A percentile compares a stretch with the other conserved stretches of the same genome.
These are phyloP conservation scores for Pollenia labialis DNA, from an alignment of 2,888 invertebrate genomes.

Conservation along the genomic window DNA sequence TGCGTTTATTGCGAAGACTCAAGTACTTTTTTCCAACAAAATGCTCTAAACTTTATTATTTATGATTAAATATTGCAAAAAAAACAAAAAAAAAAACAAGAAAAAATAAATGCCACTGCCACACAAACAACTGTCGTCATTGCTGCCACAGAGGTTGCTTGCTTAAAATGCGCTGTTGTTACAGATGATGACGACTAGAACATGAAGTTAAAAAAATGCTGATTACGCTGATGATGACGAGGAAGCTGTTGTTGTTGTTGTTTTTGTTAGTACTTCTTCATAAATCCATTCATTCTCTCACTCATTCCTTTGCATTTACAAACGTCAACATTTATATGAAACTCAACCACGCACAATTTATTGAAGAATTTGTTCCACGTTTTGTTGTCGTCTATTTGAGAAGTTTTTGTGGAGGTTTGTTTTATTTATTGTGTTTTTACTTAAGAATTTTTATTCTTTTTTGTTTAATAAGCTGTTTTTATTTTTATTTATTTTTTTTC, in stretches of 20 bases:
- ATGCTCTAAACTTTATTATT: conserved; percentile 37
- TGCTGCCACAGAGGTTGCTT: conserved; percentile 17
- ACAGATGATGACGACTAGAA: conserved; percentile 8
- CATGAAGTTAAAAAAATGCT: conserved; percentile 5
- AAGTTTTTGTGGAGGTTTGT: conserved; percentile 5
- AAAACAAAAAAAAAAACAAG: conserved; percentile 12
- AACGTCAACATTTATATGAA: conserved; percentile 30
- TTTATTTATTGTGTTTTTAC: conserved; percentile 24
- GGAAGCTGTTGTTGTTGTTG: not conserved
- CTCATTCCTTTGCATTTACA: conserved; percentile 20
- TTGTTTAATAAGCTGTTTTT: conserved; percentile 29
- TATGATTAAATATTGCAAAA: conserved; percentile 27
- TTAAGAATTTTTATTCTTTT: conserved; percentile 7
- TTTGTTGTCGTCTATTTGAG: not conserved
- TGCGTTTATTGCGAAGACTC: conserved; percentile 36
- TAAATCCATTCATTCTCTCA: conserved; percentile 10
- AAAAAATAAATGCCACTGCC: conserved; percentile 34
- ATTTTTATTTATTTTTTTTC: conserved; percentile 28
- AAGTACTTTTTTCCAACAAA: conserved; percentile 1
- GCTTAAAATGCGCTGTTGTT: conserved; percentile 5
- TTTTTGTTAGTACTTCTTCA: conserved; percentile 7
- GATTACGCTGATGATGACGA: not conserved
- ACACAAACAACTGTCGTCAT: conserved; percentile 25
- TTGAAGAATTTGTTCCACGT: conserved; percentile 31
- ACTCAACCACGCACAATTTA: conserved; percentile 68